phyloP scores from a whole-genome alignment of 2,113 vertebrate species.

The Hippocampus mohnikei region DNA sequence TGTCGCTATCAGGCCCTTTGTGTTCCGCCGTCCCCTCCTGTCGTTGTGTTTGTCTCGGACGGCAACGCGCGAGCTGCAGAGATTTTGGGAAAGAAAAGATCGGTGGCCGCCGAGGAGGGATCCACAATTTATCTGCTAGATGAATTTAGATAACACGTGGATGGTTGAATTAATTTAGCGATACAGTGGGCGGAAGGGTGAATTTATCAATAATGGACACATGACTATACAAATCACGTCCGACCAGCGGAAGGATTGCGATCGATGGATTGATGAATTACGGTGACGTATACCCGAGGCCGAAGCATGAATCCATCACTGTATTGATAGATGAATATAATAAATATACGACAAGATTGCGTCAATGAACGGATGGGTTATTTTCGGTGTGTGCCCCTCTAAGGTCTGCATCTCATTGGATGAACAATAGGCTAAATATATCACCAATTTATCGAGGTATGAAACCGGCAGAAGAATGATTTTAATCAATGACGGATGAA shows the following conservation, averaged over 20 bases:
- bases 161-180: background rate
- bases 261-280: slow-evolving; percentile 1
- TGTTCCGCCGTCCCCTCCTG: slow-evolving; percentile 14
- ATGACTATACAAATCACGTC: slow-evolving; percentile 39
- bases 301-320: background rate
- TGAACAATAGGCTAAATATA: too few relatives aligned
- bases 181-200: slow-evolving; percentile 41
- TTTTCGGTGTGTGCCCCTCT: background rate
- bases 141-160: too few relatives aligned
- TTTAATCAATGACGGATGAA: too few relatives aligned
- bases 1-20: slow-evolving; percentile 37
- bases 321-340: background rate
- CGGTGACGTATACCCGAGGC: background rate
- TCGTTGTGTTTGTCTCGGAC: slow-evolving; percentile 24
- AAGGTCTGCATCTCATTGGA: too few relatives aligned
- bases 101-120: slow-evolving; percentile 21
- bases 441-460: too few relatives aligned
- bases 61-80: slow-evolving; percentile 14
- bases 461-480: too few relatives aligned
- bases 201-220: slow-evolving; percentile 17
- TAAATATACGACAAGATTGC: background rate
- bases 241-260: slow-evolving; percentile 24
- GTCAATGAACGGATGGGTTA: slow-evolving; percentile 3
- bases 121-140: too few relatives aligned
- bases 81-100: slow-evolving; percentile 57